Percentiles rank a stretch among this genome's conserved stretches.
Conservation (phyloP, 2,888 invertebrate genomes). For the Agelastica alni region DNA sequence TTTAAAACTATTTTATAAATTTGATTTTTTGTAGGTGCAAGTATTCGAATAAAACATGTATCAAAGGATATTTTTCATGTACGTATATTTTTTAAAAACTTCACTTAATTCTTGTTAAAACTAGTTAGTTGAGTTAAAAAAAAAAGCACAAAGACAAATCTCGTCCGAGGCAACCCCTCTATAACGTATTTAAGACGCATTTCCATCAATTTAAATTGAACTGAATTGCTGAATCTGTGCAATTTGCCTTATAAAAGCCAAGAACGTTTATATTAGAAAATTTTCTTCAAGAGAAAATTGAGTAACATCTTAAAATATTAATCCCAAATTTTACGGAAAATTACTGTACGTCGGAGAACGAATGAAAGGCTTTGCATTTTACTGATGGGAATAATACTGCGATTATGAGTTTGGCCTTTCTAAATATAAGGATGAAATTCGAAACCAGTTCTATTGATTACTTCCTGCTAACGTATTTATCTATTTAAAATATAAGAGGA, state of each 20-base stretch:
- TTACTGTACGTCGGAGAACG: slow-evolving; percentile 13
- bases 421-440: slow-evolving; percentile 4
- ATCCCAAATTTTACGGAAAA: slow-evolving; percentile 27
- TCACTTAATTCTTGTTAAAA: too few relatives aligned
- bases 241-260: slow-evolving; percentile 4
- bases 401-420: slow-evolving; percentile 8
- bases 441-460: slow-evolving; percentile 1
- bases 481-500: slow-evolving; percentile 9
- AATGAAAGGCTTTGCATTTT: slow-evolving; percentile 5
- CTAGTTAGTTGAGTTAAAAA: too few relatives aligned
- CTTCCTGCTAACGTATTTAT: slow-evolving; percentile 5
- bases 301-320: slow-evolving; percentile 21
- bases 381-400: slow-evolving; percentile 16
- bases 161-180: too few relatives aligned
- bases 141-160: too few relatives aligned
- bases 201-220: slow-evolving; percentile 5
- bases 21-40: too few relatives aligned
- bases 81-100: too few relatives aligned
- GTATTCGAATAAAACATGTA: too few relatives aligned
- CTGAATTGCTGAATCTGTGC: slow-evolving; percentile 14
- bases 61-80: too few relatives aligned
- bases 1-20: too few relatives aligned
- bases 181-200: slow-evolving; percentile 6
- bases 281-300: slow-evolving; percentile 18
- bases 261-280: slow-evolving; percentile 5